A percentile compares a stretch with the other conserved stretches of the same genome.
Conservation (phyloP, 2,797 vertebrate genomes). For the Muscicapa striata region DNA sequence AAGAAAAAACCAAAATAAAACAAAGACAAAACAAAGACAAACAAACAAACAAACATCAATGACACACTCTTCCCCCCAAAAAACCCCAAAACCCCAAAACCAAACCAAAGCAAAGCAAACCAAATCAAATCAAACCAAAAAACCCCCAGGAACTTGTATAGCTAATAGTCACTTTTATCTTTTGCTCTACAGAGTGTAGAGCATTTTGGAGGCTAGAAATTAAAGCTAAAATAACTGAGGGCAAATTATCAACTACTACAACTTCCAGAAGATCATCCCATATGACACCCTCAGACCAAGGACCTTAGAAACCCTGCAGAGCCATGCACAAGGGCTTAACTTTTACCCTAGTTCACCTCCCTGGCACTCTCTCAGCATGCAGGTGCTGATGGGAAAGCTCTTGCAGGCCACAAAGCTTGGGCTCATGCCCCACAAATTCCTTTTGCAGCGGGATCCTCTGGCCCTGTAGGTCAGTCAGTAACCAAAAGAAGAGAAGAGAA, state of each 20-base stretch:
- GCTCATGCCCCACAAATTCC: neutral
- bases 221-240: neutral
- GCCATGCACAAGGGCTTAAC: neutral
- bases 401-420: neutral
- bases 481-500: neutral
- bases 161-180: neutral
- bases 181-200: neutral
- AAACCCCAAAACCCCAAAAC: neutral
- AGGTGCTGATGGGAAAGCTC: neutral
- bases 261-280: neutral
- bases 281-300: neutral
- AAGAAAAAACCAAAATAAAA: neutral
- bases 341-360: neutral
- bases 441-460: neutral
- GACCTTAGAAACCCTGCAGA: neutral
- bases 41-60: too few relatives aligned
- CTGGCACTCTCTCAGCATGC: neutral
- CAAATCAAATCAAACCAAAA: neutral
- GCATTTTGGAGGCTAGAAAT: neutral
- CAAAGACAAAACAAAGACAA: too few relatives aligned
- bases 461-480: neutral
- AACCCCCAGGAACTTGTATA: neutral
- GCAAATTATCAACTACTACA: neutral
- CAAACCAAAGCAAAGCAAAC: neutral
- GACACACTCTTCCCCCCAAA: too few relatives aligned